Percentiles rank a stretch among this genome's conserved stretches.
Evolutionary conservation across 1,140 invertebrate genomes (phyloP).

Genomic region (Eueides isabella): DNA sequence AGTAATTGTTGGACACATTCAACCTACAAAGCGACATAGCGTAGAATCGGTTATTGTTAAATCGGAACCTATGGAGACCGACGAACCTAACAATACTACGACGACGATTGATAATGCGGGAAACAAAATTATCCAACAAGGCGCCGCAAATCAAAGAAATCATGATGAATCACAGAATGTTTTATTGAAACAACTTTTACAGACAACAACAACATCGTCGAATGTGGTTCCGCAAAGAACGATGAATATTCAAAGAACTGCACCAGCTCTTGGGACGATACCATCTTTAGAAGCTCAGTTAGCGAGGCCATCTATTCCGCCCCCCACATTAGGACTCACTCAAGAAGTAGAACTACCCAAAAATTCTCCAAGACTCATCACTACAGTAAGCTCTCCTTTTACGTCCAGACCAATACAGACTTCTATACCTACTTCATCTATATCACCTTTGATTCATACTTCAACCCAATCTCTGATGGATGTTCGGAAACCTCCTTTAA

Average conservation of each 20-base stretch:
- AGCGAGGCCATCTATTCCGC: slow-evolving; percentile 87
- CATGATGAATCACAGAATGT: slow-evolving; percentile 93
- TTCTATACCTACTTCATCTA: slow-evolving; percentile 64
- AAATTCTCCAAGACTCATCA: slow-evolving; percentile 76
- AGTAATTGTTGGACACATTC: slow-evolving; percentile 75
- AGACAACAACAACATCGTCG: slow-evolving; percentile 88
- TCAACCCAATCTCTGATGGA: slow-evolving; percentile 80
- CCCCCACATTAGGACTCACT: slow-evolving; percentile 75
- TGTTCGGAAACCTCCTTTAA: slow-evolving; percentile 72
- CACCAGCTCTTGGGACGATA: slow-evolving; percentile 86
- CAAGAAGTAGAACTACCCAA: slow-evolving; percentile 83
- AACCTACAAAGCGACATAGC: slow-evolving; percentile 77
- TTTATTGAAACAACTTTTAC: slow-evolving; percentile 93
- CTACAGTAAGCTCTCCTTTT: slow-evolving; percentile 69
- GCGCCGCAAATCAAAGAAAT: slow-evolving; percentile 75
- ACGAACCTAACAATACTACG: slow-evolving; percentile 61
- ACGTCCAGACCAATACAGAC: slow-evolving; percentile 67
- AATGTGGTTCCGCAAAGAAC: slow-evolving; percentile 77
- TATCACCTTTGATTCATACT: slow-evolving; percentile 71
- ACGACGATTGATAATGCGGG: slow-evolving; percentile 44
- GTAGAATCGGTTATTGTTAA: slow-evolving; percentile 81
- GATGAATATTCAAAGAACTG: slow-evolving; percentile 80
- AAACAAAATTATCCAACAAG: slow-evolving; percentile 53
- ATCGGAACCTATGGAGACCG: slow-evolving; percentile 79
- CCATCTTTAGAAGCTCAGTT: slow-evolving; percentile 89